Evolutionary conservation across 2,888 invertebrate species (phyloP).

Genomic region (Dicycla oo): DNA sequence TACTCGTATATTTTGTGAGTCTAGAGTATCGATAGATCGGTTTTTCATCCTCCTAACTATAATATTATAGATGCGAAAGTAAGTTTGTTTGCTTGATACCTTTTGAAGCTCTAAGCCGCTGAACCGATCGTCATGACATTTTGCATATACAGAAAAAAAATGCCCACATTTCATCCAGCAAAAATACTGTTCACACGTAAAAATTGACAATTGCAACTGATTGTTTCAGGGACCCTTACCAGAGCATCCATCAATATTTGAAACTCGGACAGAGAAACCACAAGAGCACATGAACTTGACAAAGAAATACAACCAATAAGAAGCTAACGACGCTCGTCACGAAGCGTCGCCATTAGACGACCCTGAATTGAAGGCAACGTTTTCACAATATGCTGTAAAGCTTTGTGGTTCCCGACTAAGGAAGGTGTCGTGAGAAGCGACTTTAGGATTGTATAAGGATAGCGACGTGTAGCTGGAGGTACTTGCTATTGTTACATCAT

Average conservation of each 20-base stretch:
- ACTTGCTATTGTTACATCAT: background rate
- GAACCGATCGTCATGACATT: too few species aligned
- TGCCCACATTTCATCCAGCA: too few species aligned
- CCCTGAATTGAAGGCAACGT: conserved; percentile 42
- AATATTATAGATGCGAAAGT: too few species aligned
- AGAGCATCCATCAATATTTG: conserved; percentile 8
- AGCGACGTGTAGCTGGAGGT: conserved; percentile 4
- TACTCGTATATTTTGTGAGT: too few species aligned
- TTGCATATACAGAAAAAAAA: too few species aligned
- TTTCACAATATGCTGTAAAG: conserved; percentile 46
- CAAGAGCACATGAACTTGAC: conserved; percentile 39
- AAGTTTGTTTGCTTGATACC: too few species aligned
- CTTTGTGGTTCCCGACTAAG: conserved; percentile 40
- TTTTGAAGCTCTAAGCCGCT: too few species aligned
- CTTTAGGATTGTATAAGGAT: conserved; percentile 28
- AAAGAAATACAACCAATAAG: conserved; percentile 52
- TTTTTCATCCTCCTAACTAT: too few species aligned
- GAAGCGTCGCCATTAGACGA: conserved; percentile 41
- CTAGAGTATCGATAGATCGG: too few species aligned
- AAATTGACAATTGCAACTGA: too few species aligned
- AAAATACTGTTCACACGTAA: too few species aligned
- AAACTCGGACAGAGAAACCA: conserved; percentile 23
- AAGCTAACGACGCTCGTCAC: conserved; percentile 54
- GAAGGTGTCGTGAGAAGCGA: conserved; percentile 42
- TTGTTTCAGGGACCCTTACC: background rate